Evolutionary conservation across 2,113 vertebrate genomes (phyloP), one percentile per base, ranked within the genome.

Genomic region (Glareola pratincola): DNA sequence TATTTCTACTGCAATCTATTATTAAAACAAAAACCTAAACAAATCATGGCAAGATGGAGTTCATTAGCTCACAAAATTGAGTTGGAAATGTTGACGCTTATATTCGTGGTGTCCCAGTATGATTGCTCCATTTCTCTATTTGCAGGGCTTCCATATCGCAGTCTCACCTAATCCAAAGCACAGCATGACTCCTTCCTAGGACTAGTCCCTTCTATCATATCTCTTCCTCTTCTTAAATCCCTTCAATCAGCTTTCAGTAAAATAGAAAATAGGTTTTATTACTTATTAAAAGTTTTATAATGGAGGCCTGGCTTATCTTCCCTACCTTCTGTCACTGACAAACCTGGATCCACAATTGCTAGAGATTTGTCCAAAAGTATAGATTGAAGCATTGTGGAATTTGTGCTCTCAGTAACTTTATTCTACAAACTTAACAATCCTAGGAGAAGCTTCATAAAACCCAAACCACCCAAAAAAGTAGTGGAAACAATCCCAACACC

Each of bases 221-320:
- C 48, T 88, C 66, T 90, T 8, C 12, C 50, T 94, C 17, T 50
- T 73, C 43, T 60, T 76, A 93, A 96, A 90, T 90, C 87, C 77
- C 62, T 72, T 94, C 94, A 76, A 66, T 72, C 85, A 96, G 41
- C 57, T 92, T 90, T 54, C 50, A 56, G 60, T 76, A 88, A 96
- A 92, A 93, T 41, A 90, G 87, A 84, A 96, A 94, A 88, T 22
- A 73, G 66, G 18, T 63, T 91, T 94, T 92, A 92, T 93, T 92
- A 62, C 69, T 89, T 91, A 89, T 77, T 90, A 69, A 48, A 88
- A 73, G 69, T 86, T 93, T 62, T 47, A 41, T 82, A 88, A 79
- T 54, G 48, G 84, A 93, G 60, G 34, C 59, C 34, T 88, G 67
- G 19, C 62, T 92, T 96, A 88, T 96, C 94, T 94, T 85, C 45